These are phyloP conservation scores for Heterochromis multidens DNA, from an alignment of 2,113 vertebrate species.

Conservation along the genomic window DNA sequence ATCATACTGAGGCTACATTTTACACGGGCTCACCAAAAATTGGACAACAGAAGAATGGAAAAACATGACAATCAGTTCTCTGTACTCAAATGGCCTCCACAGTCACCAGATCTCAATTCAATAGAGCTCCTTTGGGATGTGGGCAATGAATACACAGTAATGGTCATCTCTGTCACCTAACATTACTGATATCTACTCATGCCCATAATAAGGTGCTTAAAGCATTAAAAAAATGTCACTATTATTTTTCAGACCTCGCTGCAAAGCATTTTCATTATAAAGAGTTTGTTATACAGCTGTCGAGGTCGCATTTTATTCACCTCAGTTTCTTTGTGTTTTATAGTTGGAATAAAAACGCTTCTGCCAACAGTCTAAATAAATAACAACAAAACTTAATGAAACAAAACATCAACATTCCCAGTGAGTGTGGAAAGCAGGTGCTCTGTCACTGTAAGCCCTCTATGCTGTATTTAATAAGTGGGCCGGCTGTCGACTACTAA, in stretches of 20 bases:
- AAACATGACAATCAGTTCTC: background rate
- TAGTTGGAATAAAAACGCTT: background rate
- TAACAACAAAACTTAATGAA: background rate
- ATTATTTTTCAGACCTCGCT: rapidly evolving
- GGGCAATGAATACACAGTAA: background rate
- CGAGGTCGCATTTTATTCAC: background rate
- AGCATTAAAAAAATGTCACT: background rate
- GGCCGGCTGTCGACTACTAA: background rate
- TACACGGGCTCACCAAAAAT: background rate
- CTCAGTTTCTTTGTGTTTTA: background rate
- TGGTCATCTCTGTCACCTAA: background rate
- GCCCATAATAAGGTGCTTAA: background rate
- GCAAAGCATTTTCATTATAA: background rate
- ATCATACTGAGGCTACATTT: background rate
- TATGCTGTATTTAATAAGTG: background rate
- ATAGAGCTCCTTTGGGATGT: background rate
- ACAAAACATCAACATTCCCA: background rate
- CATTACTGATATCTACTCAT: background rate
- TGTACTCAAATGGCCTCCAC: background rate
- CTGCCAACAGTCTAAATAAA: background rate
- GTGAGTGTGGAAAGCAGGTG: background rate
- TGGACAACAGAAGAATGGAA: background rate
- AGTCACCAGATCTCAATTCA: background rate
- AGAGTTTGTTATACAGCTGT: background rate
- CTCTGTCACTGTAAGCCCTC: background rate